Conservation (phyloP, 2,797 vertebrate genomes). For the Hipposideros larvatus region DNA sequence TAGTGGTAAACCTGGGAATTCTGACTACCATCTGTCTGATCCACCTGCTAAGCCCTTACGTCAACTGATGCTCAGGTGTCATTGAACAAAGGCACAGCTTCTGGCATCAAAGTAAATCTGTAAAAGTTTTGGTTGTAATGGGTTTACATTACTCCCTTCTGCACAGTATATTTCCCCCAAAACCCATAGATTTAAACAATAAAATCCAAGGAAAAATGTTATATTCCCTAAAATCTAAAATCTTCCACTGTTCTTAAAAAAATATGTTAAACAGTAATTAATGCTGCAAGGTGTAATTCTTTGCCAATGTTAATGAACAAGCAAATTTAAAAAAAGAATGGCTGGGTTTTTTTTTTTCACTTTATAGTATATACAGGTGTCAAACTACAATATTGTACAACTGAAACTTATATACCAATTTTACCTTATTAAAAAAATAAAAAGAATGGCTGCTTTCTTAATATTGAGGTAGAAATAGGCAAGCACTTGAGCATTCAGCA, state of each 20-base stretch:
- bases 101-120: conserved; percentile 24
- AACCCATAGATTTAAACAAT: neutral
- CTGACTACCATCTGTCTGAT: conserved; percentile 68
- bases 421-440: neutral
- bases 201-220: neutral
- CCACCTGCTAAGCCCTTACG: conserved; percentile 36
- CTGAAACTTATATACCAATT: neutral
- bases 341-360: neutral
- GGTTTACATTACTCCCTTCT: neutral
- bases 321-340: neutral
- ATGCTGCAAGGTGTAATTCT: neutral
- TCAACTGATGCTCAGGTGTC: conserved; percentile 74
- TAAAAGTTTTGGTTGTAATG: neutral
- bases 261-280: neutral
- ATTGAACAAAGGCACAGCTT: conserved; percentile 68
- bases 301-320: neutral
- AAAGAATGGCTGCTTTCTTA: neutral
- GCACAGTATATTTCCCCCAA: neutral
- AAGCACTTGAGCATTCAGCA: neutral
- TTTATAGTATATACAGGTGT: neutral
- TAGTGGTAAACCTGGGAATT: conserved; percentile 67
- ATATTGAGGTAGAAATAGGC: neutral
- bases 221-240: neutral
- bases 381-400: neutral
- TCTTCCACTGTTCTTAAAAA: neutral